Conservation (phyloP, 2,888 invertebrate species). For the Orgyia antiqua region DNA sequence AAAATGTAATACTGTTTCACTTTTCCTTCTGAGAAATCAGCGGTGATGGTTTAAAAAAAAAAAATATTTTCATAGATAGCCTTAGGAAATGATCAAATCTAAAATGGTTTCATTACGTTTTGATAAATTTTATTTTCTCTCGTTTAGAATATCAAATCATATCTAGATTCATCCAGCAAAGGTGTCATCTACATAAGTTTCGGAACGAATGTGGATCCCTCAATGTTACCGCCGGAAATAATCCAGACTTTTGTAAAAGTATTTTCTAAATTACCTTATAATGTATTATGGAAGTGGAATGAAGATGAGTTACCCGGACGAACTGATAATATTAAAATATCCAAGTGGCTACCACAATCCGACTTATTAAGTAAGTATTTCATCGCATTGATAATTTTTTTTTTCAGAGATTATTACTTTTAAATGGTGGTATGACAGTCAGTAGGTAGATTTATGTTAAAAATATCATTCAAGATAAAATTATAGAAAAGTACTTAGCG, state of each 20-base stretch:
- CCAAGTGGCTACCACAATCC: constrained; percentile 53
- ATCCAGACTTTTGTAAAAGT: constrained; percentile 36
- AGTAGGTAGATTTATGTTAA: too few species aligned
- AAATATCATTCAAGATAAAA: too few species aligned
- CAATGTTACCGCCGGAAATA: constrained; percentile 33
- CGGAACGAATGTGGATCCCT: constrained; percentile 33
- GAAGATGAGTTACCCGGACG: constrained; percentile 26
- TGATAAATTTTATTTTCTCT: constrained; percentile 6
- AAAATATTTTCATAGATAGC: too few species aligned
- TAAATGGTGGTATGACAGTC: too few species aligned
- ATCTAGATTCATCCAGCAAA: constrained; percentile 25
- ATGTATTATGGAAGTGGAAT: constrained; percentile 59
- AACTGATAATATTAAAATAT: constrained; percentile 37
- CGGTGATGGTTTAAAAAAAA: too few species aligned
- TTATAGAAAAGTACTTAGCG: too few species aligned
- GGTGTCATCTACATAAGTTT: constrained; percentile 36
- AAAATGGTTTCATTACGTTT: not conserved
- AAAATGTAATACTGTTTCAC: too few species aligned
- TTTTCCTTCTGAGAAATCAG: too few species aligned
- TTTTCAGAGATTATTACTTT: too few species aligned
- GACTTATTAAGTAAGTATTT: constrained; percentile 48
- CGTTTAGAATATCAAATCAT: constrained; percentile 44
- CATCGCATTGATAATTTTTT: too few species aligned
- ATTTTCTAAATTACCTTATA: constrained; percentile 46
- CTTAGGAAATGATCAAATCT: too few species aligned